Conservation (phyloP, 2,797 vertebrate species). For the Picus viridis region DNA sequence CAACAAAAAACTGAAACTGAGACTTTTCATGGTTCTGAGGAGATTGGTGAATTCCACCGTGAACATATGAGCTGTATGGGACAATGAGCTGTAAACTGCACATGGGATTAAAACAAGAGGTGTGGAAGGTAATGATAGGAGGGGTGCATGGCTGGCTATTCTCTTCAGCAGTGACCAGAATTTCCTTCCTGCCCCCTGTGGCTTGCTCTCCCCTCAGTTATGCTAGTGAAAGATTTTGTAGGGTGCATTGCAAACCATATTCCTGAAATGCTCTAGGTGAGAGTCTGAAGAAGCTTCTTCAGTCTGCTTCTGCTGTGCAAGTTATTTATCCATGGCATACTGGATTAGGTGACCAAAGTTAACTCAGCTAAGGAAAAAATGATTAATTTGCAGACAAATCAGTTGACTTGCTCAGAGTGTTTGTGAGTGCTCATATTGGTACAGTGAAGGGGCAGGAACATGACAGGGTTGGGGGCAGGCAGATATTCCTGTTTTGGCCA, state of each 20-base stretch:
- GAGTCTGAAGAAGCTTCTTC: background rate
- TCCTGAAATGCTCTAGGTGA: background rate
- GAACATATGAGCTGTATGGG: background rate
- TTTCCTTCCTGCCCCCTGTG: background rate
- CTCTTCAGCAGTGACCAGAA: background rate
- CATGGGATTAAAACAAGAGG: background rate
- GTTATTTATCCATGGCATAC: background rate
- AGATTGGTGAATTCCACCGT: background rate
- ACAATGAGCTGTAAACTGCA: background rate
- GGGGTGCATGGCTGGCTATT: background rate
- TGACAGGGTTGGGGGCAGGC: background rate
- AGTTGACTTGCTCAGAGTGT: background rate
- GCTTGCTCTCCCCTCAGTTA: background rate
- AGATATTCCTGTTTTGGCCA: conserved; percentile 6
- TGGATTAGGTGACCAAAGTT: background rate
- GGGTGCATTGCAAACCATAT: background rate
- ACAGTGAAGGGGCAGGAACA: background rate
- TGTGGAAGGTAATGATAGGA: background rate
- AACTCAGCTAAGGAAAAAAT: background rate
- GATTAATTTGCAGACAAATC: background rate
- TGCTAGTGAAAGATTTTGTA: background rate
- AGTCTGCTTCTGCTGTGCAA: background rate
- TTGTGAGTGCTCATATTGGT: background rate
- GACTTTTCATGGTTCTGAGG: background rate
- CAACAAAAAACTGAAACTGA: background rate